Base-by-base conservation (phyloP, 2,113 vertebrate species). In the Takifugu bimaculatus region DNA sequence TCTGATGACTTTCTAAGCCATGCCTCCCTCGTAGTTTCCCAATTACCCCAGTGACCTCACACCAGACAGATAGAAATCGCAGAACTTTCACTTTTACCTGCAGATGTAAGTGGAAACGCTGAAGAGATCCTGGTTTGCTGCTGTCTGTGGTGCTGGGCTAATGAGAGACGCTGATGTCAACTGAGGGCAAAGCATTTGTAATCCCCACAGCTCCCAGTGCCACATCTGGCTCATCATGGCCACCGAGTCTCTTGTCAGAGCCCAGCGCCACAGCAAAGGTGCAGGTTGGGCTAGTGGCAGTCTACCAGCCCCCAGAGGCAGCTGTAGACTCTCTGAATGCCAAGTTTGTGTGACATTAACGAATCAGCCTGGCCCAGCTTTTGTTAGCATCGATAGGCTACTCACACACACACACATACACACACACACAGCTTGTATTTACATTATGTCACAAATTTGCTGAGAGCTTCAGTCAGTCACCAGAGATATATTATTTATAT, bases 151-250 rank as follows among this genome's bases (percentile, higher is more conserved):
- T 26, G 70, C 7, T 20, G 56, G 62, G 11, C 70, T 50, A 50
- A n/a, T 27, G 39, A 63, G 62, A 57, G 66, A 70, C 42, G n/a
- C 26, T 67, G 42, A 69, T 60, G 26, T 29, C 63, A 14, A 61
- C 57, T 25, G 57, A 52, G 25, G 53, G 15, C 35, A 51, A 54
- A 70, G 54, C 59, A 54, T 65, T 70, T 73, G 72, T 58, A 57
- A 70, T 86, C 72, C 83, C 78, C 78, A 74, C 51, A 67, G 85
- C 73, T 83, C 76, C 69, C 71, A 70, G 63, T 72, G 85, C 62
- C 83, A 81, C 89, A 88, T 88, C 89, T 90, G 90, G 80, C 79
- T 83, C 83, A 79, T 79, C 73, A 79, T 50, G 57, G 52, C 65
- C 74, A 79, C 63, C 67, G 60, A 75, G 64, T 63, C 63, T 57